These are phyloP conservation scores for Lytechinus variegatus DNA, from an alignment of 35 echinoderm and acorn worm genomes.

Conservation along the genomic window DNA sequence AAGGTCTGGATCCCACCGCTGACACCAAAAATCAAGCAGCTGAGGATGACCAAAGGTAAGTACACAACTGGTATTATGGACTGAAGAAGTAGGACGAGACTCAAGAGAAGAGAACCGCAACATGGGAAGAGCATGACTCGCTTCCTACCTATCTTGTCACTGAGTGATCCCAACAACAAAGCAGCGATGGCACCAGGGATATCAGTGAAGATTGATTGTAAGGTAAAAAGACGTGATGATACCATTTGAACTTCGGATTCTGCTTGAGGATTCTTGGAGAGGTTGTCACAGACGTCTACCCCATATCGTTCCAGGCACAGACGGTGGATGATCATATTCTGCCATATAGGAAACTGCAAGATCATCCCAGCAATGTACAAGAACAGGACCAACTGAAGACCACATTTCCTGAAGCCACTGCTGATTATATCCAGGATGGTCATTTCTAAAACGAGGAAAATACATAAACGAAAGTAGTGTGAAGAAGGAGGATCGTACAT, in stretches of 20 bases:
- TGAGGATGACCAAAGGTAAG: background rate
- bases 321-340: background rate
- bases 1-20: slow-evolving; percentile 36
- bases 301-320: background rate
- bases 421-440: background rate
- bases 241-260: background rate
- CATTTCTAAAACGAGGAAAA: background rate
- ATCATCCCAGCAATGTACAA: background rate
- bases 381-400: slow-evolving; percentile 33
- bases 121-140: slow-evolving; percentile 19
- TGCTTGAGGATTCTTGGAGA: background rate
- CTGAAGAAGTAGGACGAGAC: background rate
- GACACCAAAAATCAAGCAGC: slow-evolving; percentile 17
- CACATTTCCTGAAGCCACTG: slow-evolving; percentile 5
- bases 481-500: no score
- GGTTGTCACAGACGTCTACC: background rate
- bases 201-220: slow-evolving; percentile 19
- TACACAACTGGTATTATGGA: background rate
- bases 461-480: no score
- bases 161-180: background rate
- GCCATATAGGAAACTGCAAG: slow-evolving; percentile 30
- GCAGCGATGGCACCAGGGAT: slow-evolving; percentile 24
- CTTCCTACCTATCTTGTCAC: slow-evolving; percentile 11
- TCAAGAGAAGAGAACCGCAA: background rate
- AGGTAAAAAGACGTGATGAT: background rate